Evolutionary conservation across 2,797 vertebrate species (phyloP).

Genomic region (Lepidocolaptes lacrymiger): DNA sequence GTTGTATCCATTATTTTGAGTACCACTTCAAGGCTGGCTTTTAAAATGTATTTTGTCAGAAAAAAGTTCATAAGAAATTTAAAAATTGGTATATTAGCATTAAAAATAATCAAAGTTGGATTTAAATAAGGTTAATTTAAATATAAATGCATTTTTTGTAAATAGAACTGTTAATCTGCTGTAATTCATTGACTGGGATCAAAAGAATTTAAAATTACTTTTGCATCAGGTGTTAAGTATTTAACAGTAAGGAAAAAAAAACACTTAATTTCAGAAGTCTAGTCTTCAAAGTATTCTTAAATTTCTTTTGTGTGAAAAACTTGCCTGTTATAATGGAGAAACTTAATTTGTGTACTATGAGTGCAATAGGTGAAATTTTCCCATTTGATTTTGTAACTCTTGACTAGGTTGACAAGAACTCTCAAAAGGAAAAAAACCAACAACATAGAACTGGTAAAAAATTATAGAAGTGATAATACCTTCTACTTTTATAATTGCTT

Average conservation of each 20-base stretch:
- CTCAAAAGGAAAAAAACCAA: background rate
- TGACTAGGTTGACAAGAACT: background rate
- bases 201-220: constrained; percentile 17
- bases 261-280: background rate
- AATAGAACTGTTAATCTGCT: constrained; percentile 27
- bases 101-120: constrained; percentile 27
- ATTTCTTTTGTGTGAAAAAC: background rate
- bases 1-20: background rate
- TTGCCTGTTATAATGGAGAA: background rate
- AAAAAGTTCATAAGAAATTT: background rate
- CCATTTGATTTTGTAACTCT: background rate
- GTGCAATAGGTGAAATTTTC: background rate
- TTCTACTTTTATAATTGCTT: background rate
- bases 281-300: background rate
- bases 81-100: background rate
- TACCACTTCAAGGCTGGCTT: background rate
- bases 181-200: background rate
- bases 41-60: background rate
- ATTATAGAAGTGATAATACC: background rate
- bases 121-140: constrained; percentile 61
- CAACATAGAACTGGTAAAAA: background rate
- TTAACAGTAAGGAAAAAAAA: background rate
- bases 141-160: constrained; percentile 44
- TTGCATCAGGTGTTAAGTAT: background rate
- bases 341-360: background rate